These are phyloP conservation scores for Isichthys henryi DNA, from an alignment of 2,113 vertebrate genomes.

Conservation along the genomic window DNA sequence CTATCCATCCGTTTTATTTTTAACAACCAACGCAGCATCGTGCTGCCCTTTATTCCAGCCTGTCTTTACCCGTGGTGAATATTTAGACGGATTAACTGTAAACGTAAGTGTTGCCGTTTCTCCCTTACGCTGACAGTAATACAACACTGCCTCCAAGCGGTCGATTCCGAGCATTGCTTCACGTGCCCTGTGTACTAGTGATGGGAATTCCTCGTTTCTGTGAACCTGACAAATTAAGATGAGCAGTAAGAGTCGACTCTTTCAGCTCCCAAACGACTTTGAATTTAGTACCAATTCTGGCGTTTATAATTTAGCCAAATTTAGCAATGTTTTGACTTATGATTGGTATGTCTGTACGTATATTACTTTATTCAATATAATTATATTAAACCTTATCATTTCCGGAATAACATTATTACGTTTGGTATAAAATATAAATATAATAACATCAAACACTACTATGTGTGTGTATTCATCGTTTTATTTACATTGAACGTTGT, in stretches of 20 bases:
- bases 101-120: background rate
- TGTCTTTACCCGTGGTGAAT: background rate
- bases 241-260: background rate
- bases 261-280: background rate
- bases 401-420: background rate
- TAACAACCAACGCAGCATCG: background rate
- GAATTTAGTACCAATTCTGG: background rate
- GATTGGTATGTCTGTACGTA: background rate
- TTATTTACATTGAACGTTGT: background rate
- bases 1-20: background rate
- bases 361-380: background rate
- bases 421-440: background rate
- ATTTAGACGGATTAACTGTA: background rate
- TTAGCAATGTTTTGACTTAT: background rate
- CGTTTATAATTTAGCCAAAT: background rate
- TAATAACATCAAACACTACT: background rate
- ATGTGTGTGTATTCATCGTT: background rate
- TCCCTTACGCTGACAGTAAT: background rate
- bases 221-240: background rate
- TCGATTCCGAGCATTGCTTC: background rate
- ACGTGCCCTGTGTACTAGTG: background rate
- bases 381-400: background rate
- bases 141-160: background rate
- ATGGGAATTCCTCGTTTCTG: background rate
- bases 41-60: background rate